Evolutionary conservation across 1,140 invertebrate genomes (phyloP), one percentile per base, ranked within the genome.

Genomic region (Caerostris darwini): DNA sequence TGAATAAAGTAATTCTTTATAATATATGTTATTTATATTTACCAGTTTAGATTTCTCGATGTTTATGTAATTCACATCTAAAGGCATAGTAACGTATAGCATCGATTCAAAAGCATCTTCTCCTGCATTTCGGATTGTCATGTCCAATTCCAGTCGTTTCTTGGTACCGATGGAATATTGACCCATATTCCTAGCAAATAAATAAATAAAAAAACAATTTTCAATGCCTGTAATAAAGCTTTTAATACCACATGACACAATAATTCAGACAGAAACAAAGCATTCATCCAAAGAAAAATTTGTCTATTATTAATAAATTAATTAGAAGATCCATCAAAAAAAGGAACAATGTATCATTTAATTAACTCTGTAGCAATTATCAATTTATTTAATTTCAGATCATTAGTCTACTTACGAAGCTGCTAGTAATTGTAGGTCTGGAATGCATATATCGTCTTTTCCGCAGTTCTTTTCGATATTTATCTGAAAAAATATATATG

Each of bases 381-480:
- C 19, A 89, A 56, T 34, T 34, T 34, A 59, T 86, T 64, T 58
- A 56, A 93, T 87, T 34, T 34, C 57, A 61, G 14, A 34, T 17
- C 10, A 53, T 10, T 10, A 34, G 19, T 71, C 3, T 96, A 96
- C 50, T 95, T 95, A 96, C 95, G 95, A 92, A 57, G 94, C 71
- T 53, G 95, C 95, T 56, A 77, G 90, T 10, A 96, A 93, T 19
- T 95, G 95, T 10, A 99, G 96, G 96, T 99, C 97, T 0, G 99
- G 99, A 95, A 99, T 97, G 95, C 99, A 99, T 77, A 99, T 96
- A 95, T 99, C 99, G 95, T 99, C 99, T 3, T 97, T 95, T 0
- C 99, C 99, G 96, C 99, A 99, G 95, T 99, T 98, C 96, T 99
- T 99, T 95, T 98, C 97, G 94, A 99, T 99, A 92, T 97, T 97